A percentile compares a stretch with the other conserved stretches of the same genome.
phyloP scores from a whole-genome alignment of 2,797 vertebrate genomes.

The Hippoglossus hippoglossus region DNA sequence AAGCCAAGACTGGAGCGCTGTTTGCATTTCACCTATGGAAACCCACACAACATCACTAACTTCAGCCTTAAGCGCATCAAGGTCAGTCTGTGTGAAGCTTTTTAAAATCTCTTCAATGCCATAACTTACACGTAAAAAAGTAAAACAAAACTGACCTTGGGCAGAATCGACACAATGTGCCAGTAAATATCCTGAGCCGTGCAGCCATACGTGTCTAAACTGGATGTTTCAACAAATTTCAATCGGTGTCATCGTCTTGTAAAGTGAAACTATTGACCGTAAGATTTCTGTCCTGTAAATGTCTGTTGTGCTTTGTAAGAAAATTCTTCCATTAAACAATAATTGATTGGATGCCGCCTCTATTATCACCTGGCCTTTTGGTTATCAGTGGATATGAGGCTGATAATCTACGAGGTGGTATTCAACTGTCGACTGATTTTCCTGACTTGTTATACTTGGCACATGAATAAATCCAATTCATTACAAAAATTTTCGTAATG shows the following conservation, averaged over 20 bases:
- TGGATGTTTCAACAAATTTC: constrained; percentile 45
- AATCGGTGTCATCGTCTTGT: constrained; percentile 42
- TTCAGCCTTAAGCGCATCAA: constrained; percentile 63
- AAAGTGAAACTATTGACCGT: constrained; percentile 50
- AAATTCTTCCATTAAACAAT: constrained; percentile 70
- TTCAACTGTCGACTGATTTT: constrained; percentile 8
- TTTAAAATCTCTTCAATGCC: constrained; percentile 51
- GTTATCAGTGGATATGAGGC: constrained; percentile 36
- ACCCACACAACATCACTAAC: constrained; percentile 69
- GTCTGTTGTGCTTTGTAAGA: constrained; percentile 63
- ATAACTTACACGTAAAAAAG: constrained; percentile 15
- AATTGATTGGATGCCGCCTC: constrained; percentile 62
- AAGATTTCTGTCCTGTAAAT: constrained; percentile 58
- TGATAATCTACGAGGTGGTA: constrained; percentile 41
- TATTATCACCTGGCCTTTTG: constrained; percentile 53
- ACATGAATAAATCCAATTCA: constrained; percentile 8
- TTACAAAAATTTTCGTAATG: constrained; percentile 6
- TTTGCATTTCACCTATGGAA: constrained; percentile 71
- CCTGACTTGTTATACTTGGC: constrained; percentile 1
- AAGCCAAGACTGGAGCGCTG: constrained; percentile 53
- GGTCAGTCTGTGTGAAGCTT: constrained; percentile 65
- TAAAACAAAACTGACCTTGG: constrained; percentile 47
- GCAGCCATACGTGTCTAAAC: constrained; percentile 5
- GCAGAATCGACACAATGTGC: constrained; percentile 23
- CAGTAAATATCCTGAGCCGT: constrained; percentile 30